Evolutionary conservation across 2,888 invertebrate species (phyloP).

Genomic region (Zeuzera pyrina): DNA sequence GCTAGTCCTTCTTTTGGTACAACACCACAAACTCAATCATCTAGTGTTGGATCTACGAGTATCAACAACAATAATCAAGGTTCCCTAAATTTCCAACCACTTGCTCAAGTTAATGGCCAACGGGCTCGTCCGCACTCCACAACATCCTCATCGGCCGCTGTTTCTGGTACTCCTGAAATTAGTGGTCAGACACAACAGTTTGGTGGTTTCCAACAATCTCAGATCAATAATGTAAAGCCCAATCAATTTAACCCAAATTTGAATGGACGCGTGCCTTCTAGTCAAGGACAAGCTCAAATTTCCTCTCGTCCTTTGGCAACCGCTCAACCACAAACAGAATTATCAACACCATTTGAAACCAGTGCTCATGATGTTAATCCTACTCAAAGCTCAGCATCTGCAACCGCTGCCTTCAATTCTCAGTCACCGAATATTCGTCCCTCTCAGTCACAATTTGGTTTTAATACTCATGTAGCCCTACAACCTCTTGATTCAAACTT

Average conservation of each 20-base stretch:
- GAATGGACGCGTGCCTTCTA: slow-evolving; percentile 1
- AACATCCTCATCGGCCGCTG: slow-evolving; percentile 9
- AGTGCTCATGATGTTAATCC: neutral
- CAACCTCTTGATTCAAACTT: no score
- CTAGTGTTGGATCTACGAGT: slow-evolving; percentile 8
- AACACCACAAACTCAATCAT: slow-evolving; percentile 10
- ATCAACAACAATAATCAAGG: slow-evolving; percentile 12
- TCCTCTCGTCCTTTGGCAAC: slow-evolving; percentile 1
- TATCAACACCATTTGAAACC: neutral
- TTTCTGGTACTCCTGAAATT: slow-evolving; percentile 5
- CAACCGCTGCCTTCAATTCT: slow-evolving; percentile 12
- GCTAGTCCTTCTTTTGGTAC: slow-evolving; percentile 1
- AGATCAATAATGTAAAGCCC: slow-evolving; percentile 1
- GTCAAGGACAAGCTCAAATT: slow-evolving; percentile 5
- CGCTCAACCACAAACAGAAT: no score
- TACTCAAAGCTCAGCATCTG: neutral
- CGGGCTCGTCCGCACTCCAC: slow-evolving; percentile 5
- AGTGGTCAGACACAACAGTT: slow-evolving; percentile 8
- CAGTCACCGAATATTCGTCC: slow-evolving; percentile 12
- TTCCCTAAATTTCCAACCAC: slow-evolving; percentile 9
- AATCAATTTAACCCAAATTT: slow-evolving; percentile 7
- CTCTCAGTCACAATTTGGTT: slow-evolving; percentile 11
- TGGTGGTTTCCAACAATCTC: slow-evolving; percentile 13
- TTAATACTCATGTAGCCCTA: slow-evolving; percentile 5
- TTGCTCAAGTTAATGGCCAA: slow-evolving; percentile 4